Conservation (phyloP, 2,113 vertebrate genomes). For the Castor canadensis region DNA sequence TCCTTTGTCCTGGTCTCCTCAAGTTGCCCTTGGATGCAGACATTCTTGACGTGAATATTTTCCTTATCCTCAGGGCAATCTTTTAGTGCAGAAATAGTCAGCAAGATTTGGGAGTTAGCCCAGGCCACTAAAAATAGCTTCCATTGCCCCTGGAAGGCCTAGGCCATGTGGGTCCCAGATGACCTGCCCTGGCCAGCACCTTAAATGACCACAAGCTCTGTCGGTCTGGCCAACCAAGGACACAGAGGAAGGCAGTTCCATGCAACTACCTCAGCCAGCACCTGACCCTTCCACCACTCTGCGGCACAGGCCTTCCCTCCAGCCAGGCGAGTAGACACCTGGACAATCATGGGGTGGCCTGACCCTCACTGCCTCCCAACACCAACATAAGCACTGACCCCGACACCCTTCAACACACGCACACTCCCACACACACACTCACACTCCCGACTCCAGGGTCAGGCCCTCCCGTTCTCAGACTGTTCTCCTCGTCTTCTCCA, state of each 20-base stretch:
- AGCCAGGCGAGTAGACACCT: neutral
- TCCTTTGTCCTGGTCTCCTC: constrained; percentile 63
- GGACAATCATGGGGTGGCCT: neutral
- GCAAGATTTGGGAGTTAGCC: constrained; percentile 82
- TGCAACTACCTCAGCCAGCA: neutral
- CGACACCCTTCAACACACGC: neutral
- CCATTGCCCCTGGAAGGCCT: constrained; percentile 64
- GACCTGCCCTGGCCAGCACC: constrained; percentile 42
- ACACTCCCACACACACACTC: neutral
- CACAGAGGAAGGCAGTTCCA: neutral
- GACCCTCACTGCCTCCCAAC: neutral
- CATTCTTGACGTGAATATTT: constrained; percentile 74
- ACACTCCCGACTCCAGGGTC: accelerated
- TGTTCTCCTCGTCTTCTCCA: neutral
- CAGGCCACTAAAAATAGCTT: constrained; percentile 84
- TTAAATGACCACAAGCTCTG: constrained; percentile 51
- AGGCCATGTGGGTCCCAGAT: constrained; percentile 59
- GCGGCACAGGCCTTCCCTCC: accelerated
- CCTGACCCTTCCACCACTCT: neutral
- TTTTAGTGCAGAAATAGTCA: constrained; percentile 81
- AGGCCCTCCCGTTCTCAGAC: neutral
- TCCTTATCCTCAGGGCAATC: constrained; percentile 79
- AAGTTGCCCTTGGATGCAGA: constrained; percentile 50
- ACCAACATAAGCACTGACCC: neutral
- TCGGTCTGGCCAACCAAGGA: neutral